Evolutionary conservation across 2,888 invertebrate genomes (phyloP), one percentile per base, ranked within the genome.

Genomic region (Eledona agricola): DNA sequence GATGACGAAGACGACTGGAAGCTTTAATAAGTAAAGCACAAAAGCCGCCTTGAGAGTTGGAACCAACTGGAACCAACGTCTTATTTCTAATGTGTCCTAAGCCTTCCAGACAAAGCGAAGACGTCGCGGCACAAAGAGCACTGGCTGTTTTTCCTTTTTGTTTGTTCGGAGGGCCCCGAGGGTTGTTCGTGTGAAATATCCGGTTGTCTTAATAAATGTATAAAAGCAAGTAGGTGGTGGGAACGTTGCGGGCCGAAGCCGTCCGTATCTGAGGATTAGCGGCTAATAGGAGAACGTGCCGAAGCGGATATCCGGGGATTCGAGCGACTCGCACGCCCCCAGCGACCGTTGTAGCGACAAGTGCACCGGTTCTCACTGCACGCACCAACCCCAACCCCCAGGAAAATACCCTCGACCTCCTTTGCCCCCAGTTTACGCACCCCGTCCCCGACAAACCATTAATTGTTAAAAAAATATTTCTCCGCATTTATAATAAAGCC

Each of bases 221-320:
- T 40, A 46, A 45, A 55, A 43, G 49, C 49, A 29, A 29, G 32
- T 19, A 25, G 54, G 49, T 23, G 54, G 49, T 54, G 54, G 49
- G 54, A 54, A 54, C 47, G 19, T 12, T 26, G 51, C 22, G 51
- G 45, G 45, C 51, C 38, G 49, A 29, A 42, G 43, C 55, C 50
- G 55, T 46, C 50, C 50, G 55, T 55, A 55, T 55, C 55, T 50
- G 49, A 49, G 54, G 54, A 72, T 72, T 72, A 72, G 69, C 67
- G 69, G 68, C 67, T 70, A 74, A 72, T 71, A 70, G 72, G 38
- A 57, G 67, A 70, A 72, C 74, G 74, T 75, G 74, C 73, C 67
- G 64, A 65, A 64, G 66, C 64, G 66, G 63, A 69, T 70, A 74
- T 74, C 74, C 73, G 57, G 61, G 63, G 72, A 67, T 66, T 71